Conservation (phyloP, 2,888 invertebrate species). For the Netelia inedita region DNA sequence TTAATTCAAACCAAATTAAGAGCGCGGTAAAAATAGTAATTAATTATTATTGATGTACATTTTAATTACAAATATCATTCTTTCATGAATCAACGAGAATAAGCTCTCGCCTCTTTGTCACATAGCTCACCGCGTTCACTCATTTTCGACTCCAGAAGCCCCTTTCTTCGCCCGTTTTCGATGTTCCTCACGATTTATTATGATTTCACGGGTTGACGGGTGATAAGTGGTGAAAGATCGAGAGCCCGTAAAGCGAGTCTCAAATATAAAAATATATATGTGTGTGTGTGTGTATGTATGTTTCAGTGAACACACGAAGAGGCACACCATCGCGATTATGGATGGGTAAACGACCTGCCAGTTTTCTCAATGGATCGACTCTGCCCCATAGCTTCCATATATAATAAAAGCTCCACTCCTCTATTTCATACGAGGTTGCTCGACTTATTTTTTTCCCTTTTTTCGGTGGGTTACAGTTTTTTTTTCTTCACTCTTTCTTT, state of each 20-base stretch:
- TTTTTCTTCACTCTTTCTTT: too few species aligned
- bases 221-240: constrained; percentile 33
- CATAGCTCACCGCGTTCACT: not conserved
- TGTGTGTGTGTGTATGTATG: not conserved
- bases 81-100: not conserved
- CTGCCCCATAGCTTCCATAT: constrained; percentile 5
- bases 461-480: too few species aligned
- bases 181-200: constrained; percentile 38
- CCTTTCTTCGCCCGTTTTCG: not conserved
- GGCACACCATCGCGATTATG: not conserved
- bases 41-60: too few species aligned
- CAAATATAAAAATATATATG: not conserved
- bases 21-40: too few species aligned
- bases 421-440: not conserved
- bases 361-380: constrained; percentile 35
- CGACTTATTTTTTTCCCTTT: not conserved
- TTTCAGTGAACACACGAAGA: not conserved
- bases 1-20: not conserved
- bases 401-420: not conserved
- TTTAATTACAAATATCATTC: not conserved
- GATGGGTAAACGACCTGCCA: constrained; percentile 20
- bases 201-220: constrained; percentile 24
- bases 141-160: constrained; percentile 17
- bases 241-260: constrained; percentile 2
- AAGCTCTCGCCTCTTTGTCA: not conserved